Evolutionary conservation across 2,888 invertebrate species (phyloP).

Genomic region (Resseliella maxima): DNA sequence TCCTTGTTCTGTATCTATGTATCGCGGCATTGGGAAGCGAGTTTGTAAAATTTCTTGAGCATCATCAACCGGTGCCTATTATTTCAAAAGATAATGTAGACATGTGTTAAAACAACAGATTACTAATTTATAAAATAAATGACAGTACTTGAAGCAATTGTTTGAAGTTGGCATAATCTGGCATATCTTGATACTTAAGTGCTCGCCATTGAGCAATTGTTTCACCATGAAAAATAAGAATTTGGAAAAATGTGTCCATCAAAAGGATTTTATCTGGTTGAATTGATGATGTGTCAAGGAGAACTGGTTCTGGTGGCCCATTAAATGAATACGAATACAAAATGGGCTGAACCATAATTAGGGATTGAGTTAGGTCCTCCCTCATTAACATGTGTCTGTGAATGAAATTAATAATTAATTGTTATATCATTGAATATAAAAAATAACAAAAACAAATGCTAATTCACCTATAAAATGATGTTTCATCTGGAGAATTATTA

Average conservation of each 20-base stretch:
- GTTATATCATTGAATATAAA: slow-evolving; percentile 56
- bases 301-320: slow-evolving; percentile 96
- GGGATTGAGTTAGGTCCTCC: slow-evolving; percentile 95
- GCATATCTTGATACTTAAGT: slow-evolving; percentile 94
- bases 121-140: not conserved
- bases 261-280: slow-evolving; percentile 96
- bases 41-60: slow-evolving; percentile 96
- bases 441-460: slow-evolving; percentile 54
- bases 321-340: slow-evolving; percentile 98
- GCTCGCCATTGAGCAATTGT: slow-evolving; percentile 98
- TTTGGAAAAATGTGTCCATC: slow-evolving; percentile 99
- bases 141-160: slow-evolving; percentile 77
- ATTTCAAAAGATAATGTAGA: not conserved
- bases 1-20: slow-evolving; percentile 99
- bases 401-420: slow-evolving; percentile 48
- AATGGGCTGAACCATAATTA: slow-evolving; percentile 99
- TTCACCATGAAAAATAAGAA: slow-evolving; percentile 99
- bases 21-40: slow-evolving; percentile 98
- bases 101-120: not conserved
- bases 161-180: slow-evolving; percentile 97
- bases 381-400: slow-evolving; percentile 94
- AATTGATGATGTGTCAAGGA: slow-evolving; percentile 97
- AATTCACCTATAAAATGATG: slow-evolving; percentile 90
- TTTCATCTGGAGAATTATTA: slow-evolving; percentile 99
- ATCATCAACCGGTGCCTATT: slow-evolving; percentile 94